Evolutionary conservation across 2,113 vertebrate genomes (phyloP), one percentile per base, ranked within the genome.

Genomic region (Rhinopomastus cyanomelas): DNA sequence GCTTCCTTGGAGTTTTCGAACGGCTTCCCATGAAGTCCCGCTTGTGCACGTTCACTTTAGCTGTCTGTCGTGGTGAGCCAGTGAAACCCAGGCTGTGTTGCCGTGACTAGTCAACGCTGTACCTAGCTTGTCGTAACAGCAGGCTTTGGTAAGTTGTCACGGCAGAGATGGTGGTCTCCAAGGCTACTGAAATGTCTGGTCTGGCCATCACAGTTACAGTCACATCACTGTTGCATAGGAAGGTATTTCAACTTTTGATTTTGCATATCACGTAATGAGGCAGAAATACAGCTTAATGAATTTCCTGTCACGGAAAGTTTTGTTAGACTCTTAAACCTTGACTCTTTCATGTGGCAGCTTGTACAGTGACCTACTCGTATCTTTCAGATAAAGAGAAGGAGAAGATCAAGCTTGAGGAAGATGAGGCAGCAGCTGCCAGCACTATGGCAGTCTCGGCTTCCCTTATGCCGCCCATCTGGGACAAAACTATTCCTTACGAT

Each of bases 401-500:
- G 84, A 98, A 98, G 90, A 97, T 97, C 84, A 98, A 98, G 88
- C 97, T 98, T 90, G 97, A 98, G 93, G 97, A 98, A 92, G 97
- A 98, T 95, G 98, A 98, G 90, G 95, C 96, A 21, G 97, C 97
- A 19, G 97, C 97, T 83, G 97, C 97, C 90, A 98, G 97, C 95
- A 97, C 97, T 73, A 95, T 98, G 79, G 98, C 98, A 3, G 98
- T 98, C 32, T 99, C 99, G 0, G 99, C 99, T 96, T 99, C 99
- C 82, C 97, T 99, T 86, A 99, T 99, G 95, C 99, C 99, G 0
- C 98, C 99, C 39, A 99, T 99, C 60, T 99, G 99, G 99, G 99
- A 99, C 93, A 99, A 99, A 97, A 99, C 98, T 68, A 99, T 99
- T 94, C 99, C 99, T 7, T 99, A 99, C 0, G 99, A 99, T 30